Evolutionary conservation across 1,140 invertebrate species (phyloP).

Genomic region (Glomeris maerens): DNA sequence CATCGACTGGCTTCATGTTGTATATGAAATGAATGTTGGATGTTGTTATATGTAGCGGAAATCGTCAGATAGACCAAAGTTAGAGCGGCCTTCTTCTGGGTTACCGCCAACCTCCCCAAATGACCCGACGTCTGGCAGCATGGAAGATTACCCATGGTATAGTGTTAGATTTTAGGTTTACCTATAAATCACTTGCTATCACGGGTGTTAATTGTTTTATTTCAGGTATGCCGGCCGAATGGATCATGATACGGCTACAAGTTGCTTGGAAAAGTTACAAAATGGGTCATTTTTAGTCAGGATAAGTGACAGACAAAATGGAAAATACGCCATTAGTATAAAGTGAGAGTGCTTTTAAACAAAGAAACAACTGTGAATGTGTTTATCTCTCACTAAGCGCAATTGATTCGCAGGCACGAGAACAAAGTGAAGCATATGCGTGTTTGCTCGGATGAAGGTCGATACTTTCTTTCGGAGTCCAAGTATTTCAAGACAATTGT

Average conservation of each 20-base stretch:
- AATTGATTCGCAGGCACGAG: conserved; percentile 48
- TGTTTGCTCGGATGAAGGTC: conserved; percentile 42
- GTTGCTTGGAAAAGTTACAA: conserved; percentile 55
- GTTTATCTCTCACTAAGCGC: not conserved
- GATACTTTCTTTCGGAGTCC: conserved; percentile 73
- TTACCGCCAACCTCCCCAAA: no score
- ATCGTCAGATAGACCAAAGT: conserved; percentile 5
- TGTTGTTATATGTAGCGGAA: not conserved
- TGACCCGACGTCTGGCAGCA: conserved; percentile 4
- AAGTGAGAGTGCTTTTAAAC: conserved; percentile 54
- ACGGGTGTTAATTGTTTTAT: conserved; percentile 14
- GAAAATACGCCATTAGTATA: conserved; percentile 66
- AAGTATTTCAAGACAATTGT: conserved; percentile 76
- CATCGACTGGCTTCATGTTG: conserved; percentile 1
- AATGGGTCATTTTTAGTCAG: conserved; percentile 80
- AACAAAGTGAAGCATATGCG: conserved; percentile 83
- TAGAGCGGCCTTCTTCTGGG: no score
- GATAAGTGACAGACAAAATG: conserved; percentile 34
- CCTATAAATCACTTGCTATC: conserved; percentile 15
- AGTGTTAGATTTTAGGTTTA: conserved; percentile 2
- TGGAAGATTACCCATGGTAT: not conserved
- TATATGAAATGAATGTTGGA: not conserved
- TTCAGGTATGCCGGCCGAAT: conserved; percentile 67
- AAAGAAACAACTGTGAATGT: not conserved
- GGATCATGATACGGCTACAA: conserved; percentile 65